Evolutionary conservation across 2,113 vertebrate species (phyloP), one percentile per base, ranked within the genome.

Genomic region (Nerophis lumbriciformis): DNA sequence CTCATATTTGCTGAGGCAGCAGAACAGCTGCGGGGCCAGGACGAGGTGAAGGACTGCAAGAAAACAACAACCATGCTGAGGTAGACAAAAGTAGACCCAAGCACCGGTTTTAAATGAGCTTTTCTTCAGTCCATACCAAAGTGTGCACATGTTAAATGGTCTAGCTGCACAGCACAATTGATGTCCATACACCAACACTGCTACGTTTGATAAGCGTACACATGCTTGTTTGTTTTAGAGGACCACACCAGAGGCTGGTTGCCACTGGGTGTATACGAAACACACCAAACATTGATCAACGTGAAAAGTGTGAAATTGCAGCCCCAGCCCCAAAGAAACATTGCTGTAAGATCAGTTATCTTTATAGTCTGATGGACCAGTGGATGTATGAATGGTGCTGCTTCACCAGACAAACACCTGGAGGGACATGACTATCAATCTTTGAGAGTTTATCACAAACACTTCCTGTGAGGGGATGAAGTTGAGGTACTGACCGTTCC

Each of bases 401-500:
- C 36, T 38, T 15, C n/a, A 28, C 28, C 28, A 15, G 13, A 55
- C 28, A 53, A 15, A 16, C 49, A 50, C 15, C 42, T 45, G 9
- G 42, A 45, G 42, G 42, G 42, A 45, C 42, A 45, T 4, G 10
- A 45, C 42, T 45, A 45, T 45, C 42, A 45, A 36, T 44, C 2
- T 3, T 10, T 19, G 8, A 9, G 10, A 39, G 4, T 5, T 44
- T 44, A 21, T n/a, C 13, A 48, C 51, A 53, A 19, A 53, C 51
- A 53, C 15, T 21, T 51, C 5, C 13, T 51, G 49, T 19, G 16
- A 28, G n/a, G 14, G 28, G n/a, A 5, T 42, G 6, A 59, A 50
- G 53, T 0, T 0, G n/a, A 21, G 52, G 11, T 60, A 87, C 95
- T 94, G 78, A 98, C 96, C 71, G 92, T 93, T 75, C 94, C 93